Conservation (phyloP, 64 coral and sea anemone species). For the Pocillopora damicornis region DNA sequence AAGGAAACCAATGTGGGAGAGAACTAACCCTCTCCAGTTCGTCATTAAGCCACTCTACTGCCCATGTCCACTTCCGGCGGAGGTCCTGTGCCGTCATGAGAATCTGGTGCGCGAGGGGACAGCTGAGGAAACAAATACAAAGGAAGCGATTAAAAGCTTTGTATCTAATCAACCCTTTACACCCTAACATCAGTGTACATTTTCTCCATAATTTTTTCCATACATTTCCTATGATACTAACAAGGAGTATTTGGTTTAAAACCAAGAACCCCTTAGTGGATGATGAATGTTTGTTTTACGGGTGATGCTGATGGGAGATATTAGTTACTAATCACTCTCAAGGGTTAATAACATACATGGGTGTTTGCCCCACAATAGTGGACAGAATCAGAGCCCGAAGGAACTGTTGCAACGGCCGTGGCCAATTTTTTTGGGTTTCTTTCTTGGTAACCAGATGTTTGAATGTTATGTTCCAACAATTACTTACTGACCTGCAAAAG, state of each 20-base stretch:
- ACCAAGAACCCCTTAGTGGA: no score
- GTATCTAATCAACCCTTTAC: background rate
- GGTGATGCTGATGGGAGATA: no score
- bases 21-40: conserved; percentile 82
- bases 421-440: no score
- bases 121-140: conserved; percentile 47
- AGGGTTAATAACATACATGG: background rate
- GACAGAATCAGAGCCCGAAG: no score
- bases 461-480: background rate
- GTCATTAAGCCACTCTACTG: conserved; percentile 95
- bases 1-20: background rate
- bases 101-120: conserved; percentile 88
- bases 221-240: no score
- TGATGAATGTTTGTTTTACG: no score
- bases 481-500: conserved; percentile 70
- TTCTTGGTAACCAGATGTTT: background rate
- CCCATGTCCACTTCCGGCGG: conserved; percentile 81
- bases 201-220: no score
- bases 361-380: no score
- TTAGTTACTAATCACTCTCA: no score
- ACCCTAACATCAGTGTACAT: background rate
- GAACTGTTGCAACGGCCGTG: no score
- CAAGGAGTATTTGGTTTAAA: no score
- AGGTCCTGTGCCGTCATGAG: conserved; percentile 72
- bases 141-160: background rate